Evolutionary conservation across 2,888 invertebrate genomes (phyloP), one percentile per base, ranked within the genome.

Genomic region (Leptarthrus brevirostris): DNA sequence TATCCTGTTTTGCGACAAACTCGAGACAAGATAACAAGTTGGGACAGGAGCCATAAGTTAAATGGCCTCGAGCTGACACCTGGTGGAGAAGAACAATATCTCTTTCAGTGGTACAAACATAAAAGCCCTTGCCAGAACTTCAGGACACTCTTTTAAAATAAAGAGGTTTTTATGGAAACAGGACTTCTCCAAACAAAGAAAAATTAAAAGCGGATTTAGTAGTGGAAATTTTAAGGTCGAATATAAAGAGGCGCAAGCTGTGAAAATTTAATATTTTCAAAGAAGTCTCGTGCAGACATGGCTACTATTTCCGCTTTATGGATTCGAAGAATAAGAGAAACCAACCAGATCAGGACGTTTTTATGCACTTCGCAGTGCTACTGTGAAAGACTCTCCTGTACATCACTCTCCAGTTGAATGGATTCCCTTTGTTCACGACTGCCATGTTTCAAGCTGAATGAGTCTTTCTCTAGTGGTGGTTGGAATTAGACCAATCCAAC

Each of bases 31-130:
- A 44, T 24, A 64, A 47, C 44, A 64, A 64, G 44, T 64, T 20
- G 44, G 64, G 26, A 47, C 64, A 44, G 44, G 64, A 64, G 47
- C 24, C 44, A 64, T 64, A 64, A 64, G 64, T 64, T 44, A 64
- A 64, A 64, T 64, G 14, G 64, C 47, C 47, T 47, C 64, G 26
- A 64, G 64, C 47, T 16, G 44, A 40, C 47, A 64, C 16, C 64
- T 64, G 47, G 64, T 16, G 47, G 64, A 44, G 44, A 10, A 8
- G 20, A 18, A 20, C 20, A 20, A 49, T 49, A 49, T 16, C 49
- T 6, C 18, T 49, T 18, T 20, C 18, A 3, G 6, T 49, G 49
- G 12, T 40, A n/a, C n/a, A 40, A 40, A 40, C 40, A 40, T 12
- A 40, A 40, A 40, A 40, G n/a, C 8, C 0, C 0, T 40, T 40